Evolutionary conservation across 2,888 invertebrate genomes (phyloP).

Genomic region (Abrostola triplasia): DNA sequence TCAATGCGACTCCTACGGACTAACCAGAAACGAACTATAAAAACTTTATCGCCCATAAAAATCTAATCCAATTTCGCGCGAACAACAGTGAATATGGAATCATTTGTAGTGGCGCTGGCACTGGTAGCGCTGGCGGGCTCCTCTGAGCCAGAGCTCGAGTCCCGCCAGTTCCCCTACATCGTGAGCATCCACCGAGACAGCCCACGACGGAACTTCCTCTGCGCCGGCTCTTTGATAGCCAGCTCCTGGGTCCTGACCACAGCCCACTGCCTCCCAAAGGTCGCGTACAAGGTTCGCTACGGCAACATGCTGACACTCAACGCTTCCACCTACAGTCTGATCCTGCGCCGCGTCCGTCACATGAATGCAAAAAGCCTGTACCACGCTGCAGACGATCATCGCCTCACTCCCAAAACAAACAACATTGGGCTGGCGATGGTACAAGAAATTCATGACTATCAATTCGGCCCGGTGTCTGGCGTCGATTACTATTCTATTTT

Average conservation of each 20-base stretch:
- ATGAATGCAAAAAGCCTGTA: not conserved
- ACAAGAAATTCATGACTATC: not conserved
- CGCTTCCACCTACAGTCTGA: not conserved
- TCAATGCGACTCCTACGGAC: constrained; percentile 20
- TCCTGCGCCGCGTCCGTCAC: not conserved
- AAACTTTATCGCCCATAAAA: constrained; percentile 44
- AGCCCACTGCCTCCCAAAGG: constrained; percentile 14
- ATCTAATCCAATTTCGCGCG: constrained; percentile 31
- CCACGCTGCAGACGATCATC: not conserved
- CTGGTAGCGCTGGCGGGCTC: not conserved
- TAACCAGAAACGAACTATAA: constrained; percentile 41
- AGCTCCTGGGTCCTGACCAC: constrained; percentile 27
- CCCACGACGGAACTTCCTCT: not conserved
- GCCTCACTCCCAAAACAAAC: constrained; percentile 4
- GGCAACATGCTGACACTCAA: constrained; percentile 1
- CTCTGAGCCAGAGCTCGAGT: not conserved
- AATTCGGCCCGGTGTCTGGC: not conserved
- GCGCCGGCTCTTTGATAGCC: constrained; percentile 19
- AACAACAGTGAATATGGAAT: constrained; percentile 28
- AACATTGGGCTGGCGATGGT: constrained; percentile 7
- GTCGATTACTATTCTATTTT: not conserved
- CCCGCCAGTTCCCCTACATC: not conserved
- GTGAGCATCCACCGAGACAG: not conserved
- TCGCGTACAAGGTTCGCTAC: constrained; percentile 17
- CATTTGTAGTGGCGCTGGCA: constrained; percentile 18